Percentiles rank a stretch among this genome's conserved stretches.
phyloP scores from a whole-genome alignment of 2,113 vertebrate species.

The Aegypius monachus region DNA sequence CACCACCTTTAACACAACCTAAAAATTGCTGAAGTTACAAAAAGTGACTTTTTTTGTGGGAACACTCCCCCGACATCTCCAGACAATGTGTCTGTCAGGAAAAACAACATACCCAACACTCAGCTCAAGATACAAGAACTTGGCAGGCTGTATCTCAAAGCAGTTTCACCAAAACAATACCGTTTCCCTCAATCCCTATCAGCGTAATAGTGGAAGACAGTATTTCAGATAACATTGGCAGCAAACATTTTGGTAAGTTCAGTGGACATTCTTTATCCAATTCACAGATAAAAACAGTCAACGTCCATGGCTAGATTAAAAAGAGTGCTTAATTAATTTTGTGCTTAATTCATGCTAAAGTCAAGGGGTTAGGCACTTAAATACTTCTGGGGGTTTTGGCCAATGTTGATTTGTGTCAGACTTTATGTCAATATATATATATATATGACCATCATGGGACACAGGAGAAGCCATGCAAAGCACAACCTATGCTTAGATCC shows the following conservation, averaged over 20 bases:
- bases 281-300: not conserved
- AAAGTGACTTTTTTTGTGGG: not conserved
- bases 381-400: not conserved
- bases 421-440: not conserved
- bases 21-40: not conserved
- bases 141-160: not conserved
- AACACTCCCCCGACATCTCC: not conserved
- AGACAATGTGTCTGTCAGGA: not conserved
- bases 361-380: not conserved
- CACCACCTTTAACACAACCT: not conserved
- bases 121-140: not conserved
- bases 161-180: slow-evolving; percentile 24
- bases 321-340: not conserved
- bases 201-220: not conserved
- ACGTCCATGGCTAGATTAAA: not conserved
- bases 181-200: not conserved
- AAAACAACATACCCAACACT: not conserved
- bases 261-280: not conserved
- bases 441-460: not conserved
- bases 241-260: not conserved
- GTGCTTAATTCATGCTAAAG: not conserved
- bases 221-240: not conserved
- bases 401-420: not conserved
- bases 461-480: not conserved
- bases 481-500: not conserved